phyloP scores from a whole-genome alignment of 2,797 vertebrate species.

The Acanthurus tractus region DNA sequence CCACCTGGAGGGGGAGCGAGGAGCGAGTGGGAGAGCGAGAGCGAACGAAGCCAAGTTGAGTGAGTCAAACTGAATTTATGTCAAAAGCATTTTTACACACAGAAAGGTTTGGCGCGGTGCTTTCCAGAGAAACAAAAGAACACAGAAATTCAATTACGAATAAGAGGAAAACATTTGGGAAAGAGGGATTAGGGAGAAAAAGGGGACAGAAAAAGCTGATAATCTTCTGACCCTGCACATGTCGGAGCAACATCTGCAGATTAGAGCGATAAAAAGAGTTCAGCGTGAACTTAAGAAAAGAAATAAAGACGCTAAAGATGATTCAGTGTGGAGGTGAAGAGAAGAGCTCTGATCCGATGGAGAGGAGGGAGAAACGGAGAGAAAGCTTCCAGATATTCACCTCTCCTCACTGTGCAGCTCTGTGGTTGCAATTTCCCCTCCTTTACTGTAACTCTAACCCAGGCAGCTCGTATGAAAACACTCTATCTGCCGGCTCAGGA shows the following conservation, averaged over 20 bases:
- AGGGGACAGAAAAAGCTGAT: background rate
- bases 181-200: background rate
- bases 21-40: constrained; percentile 18
- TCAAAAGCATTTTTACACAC: constrained; percentile 26
- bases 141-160: background rate
- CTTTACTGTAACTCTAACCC: constrained; percentile 75
- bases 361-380: constrained; percentile 20
- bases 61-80: constrained; percentile 29
- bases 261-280: background rate
- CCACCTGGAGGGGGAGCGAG: constrained; percentile 35
- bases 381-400: constrained; percentile 52
- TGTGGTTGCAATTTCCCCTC: constrained; percentile 80
- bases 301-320: constrained; percentile 8
- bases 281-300: background rate
- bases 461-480: constrained; percentile 78
- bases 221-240: background rate
- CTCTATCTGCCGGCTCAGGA: constrained; percentile 64
- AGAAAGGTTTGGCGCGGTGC: background rate
- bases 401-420: constrained; percentile 49
- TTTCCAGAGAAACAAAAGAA: constrained; percentile 19
- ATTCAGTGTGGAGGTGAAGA: constrained; percentile 12
- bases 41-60: constrained; percentile 2
- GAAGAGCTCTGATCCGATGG: constrained; percentile 1
- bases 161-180: background rate
- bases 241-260: background rate